Base-by-base conservation (phyloP, 1,140 invertebrate genomes). In the Carposina sasakii region DNA sequence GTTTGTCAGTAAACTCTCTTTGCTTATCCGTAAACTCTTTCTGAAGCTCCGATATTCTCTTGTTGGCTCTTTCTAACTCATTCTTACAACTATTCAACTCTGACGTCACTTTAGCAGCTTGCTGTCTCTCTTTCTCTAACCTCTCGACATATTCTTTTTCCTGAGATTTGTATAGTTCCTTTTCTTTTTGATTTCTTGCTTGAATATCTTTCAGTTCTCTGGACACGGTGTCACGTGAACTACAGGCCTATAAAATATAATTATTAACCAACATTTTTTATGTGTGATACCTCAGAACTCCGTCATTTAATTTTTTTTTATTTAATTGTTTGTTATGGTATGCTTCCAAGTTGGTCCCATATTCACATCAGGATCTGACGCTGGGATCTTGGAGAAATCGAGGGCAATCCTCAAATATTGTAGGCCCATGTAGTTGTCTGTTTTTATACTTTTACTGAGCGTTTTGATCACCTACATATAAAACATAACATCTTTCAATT, bases 21-120 rank as follows among this genome's bases (percentile, higher is more conserved):
- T 82, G 77, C 58, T 84, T 84, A 50, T 81, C 76, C 1, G 71
- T 81, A 39, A 81, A 84, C 48, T 81, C 75, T 42, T 71, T 76
- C 21, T 84, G 81, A 33, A 84, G 40, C 45, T 84, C 81, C 2
- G 76, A 76, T 69, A 84, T 84, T 58, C 81, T 74, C 54, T 63
- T 74, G 44, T 84, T 81, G 1, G 81, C 81, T 48, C 63, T 71
- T 0, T 84, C 76, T 13, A 81, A 60, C 28, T 81, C 81, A n/a
- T 71, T 68, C 44, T 57, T 78, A 0, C 60, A 37, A 15, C 46
- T 70, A 1, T 40, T 54, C 2, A 81, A 44, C 0, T 84, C 81
- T 5, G 55, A 17, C 0, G 58, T 67, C 16, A 85, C 21, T 41
- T 77, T 83, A 17, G 79, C 78, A 1, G 74, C 67, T 22, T 75